Base-by-base conservation (phyloP, 2,888 invertebrate genomes). In the Agrotis clavis region DNA sequence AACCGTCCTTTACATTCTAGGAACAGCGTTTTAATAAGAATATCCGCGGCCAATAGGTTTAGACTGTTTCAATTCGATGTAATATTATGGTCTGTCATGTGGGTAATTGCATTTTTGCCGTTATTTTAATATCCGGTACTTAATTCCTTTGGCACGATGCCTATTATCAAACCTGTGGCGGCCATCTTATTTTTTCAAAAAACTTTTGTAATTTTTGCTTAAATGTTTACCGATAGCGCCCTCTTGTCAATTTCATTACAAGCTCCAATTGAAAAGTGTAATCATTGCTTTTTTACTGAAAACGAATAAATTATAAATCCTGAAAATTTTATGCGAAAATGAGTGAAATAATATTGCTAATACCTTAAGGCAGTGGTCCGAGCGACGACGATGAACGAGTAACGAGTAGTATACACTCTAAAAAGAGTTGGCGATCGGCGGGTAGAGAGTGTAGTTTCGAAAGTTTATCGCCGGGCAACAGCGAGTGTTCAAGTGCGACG, bases 1-100 rank as follows among this genome's bases (percentile, higher is more conserved):
- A 53, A 67, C 21, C 16, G 25, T 47, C 67, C 47, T 30, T 2
- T 25, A 19, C 57, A 19, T 57, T 65, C 18, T 41, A 19, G 64
- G 47, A 41, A 30, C 21, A n/a, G n/a, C 47, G 41, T 61, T 77
- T 50, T 35, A 61, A 11, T 68, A 65, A 35, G 19, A 19, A 18
- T 50, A 35, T 21, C 6, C 13, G 11, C 41, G 35, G 11, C n/a
- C 53, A 65, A 65, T 7, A 56, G 41, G n/a, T 18, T 30, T 47
- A 53, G 41, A 35, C 47, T 9, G 14, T 25, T 60, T n/a, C 21
- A 67, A 21, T 54, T 47, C 35, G 51, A 51, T 68, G 14, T 45
- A 35, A 66, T 64, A 51, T 47, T 13, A 9, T 18, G 54, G 21
- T 35, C 19, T 19, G 18, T 9, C 35, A 41, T 13, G 41, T 54